phyloP scores from a whole-genome alignment of 2,113 vertebrate species.

The Otus sunia region DNA sequence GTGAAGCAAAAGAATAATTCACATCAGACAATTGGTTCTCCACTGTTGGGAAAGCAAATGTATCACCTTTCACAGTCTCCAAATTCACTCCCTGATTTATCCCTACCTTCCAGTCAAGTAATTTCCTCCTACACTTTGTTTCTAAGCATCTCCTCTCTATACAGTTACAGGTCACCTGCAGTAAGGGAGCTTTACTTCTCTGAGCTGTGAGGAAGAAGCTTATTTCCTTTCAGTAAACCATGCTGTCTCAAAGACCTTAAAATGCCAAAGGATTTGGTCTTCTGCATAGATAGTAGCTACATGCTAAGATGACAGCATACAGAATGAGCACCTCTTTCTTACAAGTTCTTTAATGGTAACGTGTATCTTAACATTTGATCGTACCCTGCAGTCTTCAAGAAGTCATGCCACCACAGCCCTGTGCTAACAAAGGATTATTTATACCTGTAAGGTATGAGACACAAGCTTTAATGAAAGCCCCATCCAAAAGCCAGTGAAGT shows the following conservation, averaged over 20 bases:
- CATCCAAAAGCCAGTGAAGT: neutral
- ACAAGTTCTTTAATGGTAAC: neutral
- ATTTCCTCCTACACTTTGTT: neutral
- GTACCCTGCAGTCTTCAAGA: neutral
- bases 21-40: neutral
- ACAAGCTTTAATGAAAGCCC: neutral
- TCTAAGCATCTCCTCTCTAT: neutral
- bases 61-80: neutral
- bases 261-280: neutral
- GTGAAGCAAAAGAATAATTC: conserved; percentile 37
- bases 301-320: neutral
- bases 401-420: neutral
- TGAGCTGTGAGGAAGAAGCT: neutral
- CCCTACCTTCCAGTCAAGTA: neutral
- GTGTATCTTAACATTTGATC: neutral
- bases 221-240: neutral
- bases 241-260: neutral
- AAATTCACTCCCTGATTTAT: neutral
- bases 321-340: neutral
- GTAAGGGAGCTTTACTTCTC: neutral
- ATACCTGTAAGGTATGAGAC: neutral
- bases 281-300: neutral
- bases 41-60: neutral
- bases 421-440: neutral
- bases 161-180: neutral